Conservation (phyloP, 1,140 invertebrate species). For the Holcopasites calliopsidis region DNA sequence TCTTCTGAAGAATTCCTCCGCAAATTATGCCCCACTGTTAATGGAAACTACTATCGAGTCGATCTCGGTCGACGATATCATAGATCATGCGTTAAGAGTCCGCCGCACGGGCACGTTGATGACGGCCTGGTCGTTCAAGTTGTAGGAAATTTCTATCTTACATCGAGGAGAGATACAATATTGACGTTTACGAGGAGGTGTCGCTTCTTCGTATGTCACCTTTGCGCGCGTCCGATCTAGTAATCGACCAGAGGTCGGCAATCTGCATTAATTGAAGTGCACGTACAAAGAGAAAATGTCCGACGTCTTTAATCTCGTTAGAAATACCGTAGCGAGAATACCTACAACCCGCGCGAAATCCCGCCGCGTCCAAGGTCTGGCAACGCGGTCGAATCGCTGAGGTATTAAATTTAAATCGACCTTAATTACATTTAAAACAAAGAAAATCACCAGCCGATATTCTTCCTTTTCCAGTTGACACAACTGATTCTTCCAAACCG, state of each 20-base stretch:
- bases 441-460: no score
- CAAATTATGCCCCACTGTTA: no score
- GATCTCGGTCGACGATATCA: background rate
- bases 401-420: conserved; percentile 2
- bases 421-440: background rate
- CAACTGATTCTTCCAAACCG: no score
- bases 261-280: no score
- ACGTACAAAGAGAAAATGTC: background rate
- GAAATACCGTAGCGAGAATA: conserved; percentile 7
- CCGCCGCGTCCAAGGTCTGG: background rate
- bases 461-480: no score
- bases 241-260: no score
- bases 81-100: conserved; percentile 15
- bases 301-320: conserved; percentile 21
- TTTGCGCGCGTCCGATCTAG: conserved; percentile 17
- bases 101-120: conserved; percentile 3
- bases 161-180: conserved; percentile 1
- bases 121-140: background rate
- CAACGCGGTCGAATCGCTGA: background rate
- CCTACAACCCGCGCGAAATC: conserved; percentile 28
- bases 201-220: background rate
- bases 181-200: conserved; percentile 45
- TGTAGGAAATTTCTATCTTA: conserved; percentile 36
- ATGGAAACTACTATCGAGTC: no score
- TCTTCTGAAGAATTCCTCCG: background rate